Percentiles rank a stretch among this genome's conserved stretches.
Evolutionary conservation across 2,797 vertebrate species (phyloP).

Genomic region (Trematocara caparti): DNA sequence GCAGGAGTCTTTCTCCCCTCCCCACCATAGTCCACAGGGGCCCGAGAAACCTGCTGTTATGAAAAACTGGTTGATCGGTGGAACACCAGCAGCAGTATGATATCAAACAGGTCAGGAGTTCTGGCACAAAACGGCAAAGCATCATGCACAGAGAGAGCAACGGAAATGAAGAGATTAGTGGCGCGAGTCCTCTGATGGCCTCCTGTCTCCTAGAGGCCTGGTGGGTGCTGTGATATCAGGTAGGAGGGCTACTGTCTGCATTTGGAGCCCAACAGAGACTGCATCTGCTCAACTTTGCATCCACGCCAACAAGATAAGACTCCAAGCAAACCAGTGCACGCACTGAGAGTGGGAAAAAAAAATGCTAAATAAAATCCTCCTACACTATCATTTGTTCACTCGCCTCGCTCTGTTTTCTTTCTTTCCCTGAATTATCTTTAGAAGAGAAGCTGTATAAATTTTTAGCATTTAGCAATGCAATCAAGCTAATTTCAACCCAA

Average conservation of each 20-base stretch:
- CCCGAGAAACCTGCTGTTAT: background rate
- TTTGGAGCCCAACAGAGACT: background rate
- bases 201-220: background rate
- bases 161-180: background rate
- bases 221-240: constrained; percentile 16
- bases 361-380: constrained; percentile 36
- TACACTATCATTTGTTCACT: constrained; percentile 28
- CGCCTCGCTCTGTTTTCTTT: background rate
- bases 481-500: background rate
- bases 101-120: background rate
- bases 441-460: background rate
- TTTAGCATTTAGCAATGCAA: constrained; percentile 22
- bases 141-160: background rate
- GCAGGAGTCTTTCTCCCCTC: background rate
- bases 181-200: background rate
- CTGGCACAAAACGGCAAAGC: background rate
- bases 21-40: background rate
- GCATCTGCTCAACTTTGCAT: constrained; percentile 16
- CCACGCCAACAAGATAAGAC: background rate
- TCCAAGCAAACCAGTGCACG: background rate
- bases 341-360: background rate
- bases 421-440: constrained; percentile 19
- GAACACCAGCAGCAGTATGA: background rate
- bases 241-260: background rate
- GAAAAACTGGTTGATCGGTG: constrained; percentile 3